Percentiles rank a stretch among this genome's conserved stretches.
These are phyloP conservation scores for Myiotriccus ornatus DNA, from an alignment of 2,797 vertebrate species.

Conservation along the genomic window DNA sequence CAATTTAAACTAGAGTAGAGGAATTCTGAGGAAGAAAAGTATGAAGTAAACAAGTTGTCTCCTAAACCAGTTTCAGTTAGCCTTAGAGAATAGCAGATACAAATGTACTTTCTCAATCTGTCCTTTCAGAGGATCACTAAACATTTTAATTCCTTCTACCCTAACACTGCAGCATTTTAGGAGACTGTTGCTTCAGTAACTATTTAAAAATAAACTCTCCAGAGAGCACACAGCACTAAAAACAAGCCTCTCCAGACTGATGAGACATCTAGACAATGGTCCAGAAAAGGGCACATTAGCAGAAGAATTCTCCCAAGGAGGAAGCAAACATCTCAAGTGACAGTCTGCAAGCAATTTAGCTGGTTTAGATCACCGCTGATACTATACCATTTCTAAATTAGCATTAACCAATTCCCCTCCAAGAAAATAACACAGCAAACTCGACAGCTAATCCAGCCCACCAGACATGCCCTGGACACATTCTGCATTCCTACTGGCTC, in stretches of 20 bases:
- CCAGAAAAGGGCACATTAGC: conserved; percentile 22
- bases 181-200: conserved; percentile 12
- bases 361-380: background rate
- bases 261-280: conserved; percentile 32
- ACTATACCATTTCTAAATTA: background rate
- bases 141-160: background rate
- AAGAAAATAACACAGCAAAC: background rate
- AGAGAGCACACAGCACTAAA: background rate
- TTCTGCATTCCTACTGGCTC: background rate
- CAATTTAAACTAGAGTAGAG: background rate
- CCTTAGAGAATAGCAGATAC: background rate
- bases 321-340: conserved; percentile 42
- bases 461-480: rapidly evolving
- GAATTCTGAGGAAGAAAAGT: background rate
- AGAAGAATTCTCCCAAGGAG: conserved; percentile 24
- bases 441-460: background rate
- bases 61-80: background rate
- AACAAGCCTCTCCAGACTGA: conserved; percentile 29
- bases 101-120: background rate
- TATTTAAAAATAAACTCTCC: conserved; percentile 44
- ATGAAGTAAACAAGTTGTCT: rapidly evolving
- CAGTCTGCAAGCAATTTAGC: background rate
- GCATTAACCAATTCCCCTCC: background rate
- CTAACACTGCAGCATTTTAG: background rate
- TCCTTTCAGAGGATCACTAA: background rate